These are phyloP conservation scores for Anthopleura xanthogrammica DNA, from an alignment of 92 coral and sea anemone species.

Conservation along the genomic window DNA sequence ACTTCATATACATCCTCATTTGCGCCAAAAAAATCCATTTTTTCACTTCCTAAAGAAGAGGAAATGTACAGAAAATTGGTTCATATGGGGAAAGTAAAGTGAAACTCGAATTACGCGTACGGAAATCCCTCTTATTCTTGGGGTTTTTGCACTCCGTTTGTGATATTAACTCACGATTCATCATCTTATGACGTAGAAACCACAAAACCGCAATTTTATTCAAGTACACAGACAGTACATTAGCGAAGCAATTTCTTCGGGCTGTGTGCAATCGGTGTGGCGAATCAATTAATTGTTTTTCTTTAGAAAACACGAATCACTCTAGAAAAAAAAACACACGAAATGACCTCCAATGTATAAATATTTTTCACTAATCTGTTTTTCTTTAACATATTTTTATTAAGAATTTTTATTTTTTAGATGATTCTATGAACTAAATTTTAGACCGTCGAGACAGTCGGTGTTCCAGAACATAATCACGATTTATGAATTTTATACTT, in stretches of 20 bases:
- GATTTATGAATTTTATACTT: background rate
- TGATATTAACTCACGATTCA: background rate
- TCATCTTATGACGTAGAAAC: background rate
- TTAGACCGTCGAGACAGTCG: background rate
- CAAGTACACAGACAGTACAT: background rate
- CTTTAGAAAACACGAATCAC: background rate
- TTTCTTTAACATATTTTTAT: too few relatives aligned
- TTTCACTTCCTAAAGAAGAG: background rate
- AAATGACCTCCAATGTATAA: background rate
- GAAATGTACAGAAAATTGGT: background rate
- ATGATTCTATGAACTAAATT: too few relatives aligned
- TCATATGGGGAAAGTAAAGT: background rate
- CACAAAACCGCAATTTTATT: conserved; percentile 7
- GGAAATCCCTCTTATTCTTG: background rate
- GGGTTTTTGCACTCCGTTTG: background rate
- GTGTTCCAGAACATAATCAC: background rate
- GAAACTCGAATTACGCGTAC: background rate
- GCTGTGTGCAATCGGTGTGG: background rate
- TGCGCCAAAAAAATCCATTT: background rate
- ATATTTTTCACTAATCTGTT: background rate
- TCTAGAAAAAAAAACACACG: background rate
- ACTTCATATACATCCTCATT: background rate
- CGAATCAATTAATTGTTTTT: background rate
- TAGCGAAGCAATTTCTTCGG: background rate
- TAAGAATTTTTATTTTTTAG: background rate